Evolutionary conservation across 2,797 vertebrate species (phyloP).

Genomic region (Oreortyx pictus): DNA sequence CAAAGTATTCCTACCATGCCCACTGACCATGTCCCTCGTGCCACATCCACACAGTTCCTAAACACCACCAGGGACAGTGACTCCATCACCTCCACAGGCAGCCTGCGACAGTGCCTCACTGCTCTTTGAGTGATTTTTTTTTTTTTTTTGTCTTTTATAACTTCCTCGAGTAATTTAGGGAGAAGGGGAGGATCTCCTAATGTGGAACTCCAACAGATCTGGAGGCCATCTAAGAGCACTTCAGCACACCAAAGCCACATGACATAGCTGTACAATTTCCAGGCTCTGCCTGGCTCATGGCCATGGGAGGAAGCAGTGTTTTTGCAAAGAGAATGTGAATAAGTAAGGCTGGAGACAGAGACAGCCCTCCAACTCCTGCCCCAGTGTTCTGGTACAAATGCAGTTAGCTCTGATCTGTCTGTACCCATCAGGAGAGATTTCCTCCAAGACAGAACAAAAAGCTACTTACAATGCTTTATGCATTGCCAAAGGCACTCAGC

Average conservation of each 20-base stretch:
- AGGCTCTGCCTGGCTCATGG: neutral
- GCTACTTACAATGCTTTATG: neutral
- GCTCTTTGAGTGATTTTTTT: no score
- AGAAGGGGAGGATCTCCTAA: neutral
- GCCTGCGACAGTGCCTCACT: no score
- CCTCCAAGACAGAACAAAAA: neutral
- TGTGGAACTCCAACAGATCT: neutral
- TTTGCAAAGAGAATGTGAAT: fast-evolving
- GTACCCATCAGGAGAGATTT: neutral
- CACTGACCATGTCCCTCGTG: no score
- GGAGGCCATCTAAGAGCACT: neutral
- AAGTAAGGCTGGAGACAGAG: neutral
- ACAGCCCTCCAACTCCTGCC: neutral
- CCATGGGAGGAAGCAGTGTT: neutral
- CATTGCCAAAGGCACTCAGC: neutral
- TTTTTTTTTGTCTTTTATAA: no score
- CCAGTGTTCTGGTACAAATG: neutral
- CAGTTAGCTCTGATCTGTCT: neutral
- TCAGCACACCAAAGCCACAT: neutral
- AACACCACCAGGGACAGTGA: no score
- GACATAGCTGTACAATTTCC: neutral
- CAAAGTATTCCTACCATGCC: no score
- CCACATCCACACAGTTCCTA: no score
- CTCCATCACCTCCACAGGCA: no score
- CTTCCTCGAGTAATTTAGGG: no score